A percentile compares a stretch with the other conserved stretches of the same genome.
Evolutionary conservation across 2,797 vertebrate species (phyloP).

Genomic region (Meda fulgida): DNA sequence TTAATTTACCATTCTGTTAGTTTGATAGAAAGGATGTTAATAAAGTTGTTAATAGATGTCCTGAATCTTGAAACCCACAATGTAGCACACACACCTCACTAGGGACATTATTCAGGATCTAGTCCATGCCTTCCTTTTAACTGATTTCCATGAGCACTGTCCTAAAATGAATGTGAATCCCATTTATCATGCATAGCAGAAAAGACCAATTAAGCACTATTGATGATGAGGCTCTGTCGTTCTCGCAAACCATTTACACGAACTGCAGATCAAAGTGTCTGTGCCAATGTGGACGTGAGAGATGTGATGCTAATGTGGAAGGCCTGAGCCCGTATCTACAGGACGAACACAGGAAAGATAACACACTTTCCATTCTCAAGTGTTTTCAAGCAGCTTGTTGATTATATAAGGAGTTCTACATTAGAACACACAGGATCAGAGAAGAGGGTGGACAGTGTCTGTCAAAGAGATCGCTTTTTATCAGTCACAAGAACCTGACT

Average conservation of each 20-base stretch:
- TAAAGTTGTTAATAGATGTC: not conserved
- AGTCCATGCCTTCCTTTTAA: slow-evolving; percentile 1
- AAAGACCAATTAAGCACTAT: slow-evolving; percentile 49
- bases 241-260: slow-evolving; percentile 49
- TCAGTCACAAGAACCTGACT: not conserved
- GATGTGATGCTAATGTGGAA: slow-evolving; percentile 51
- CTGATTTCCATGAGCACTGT: slow-evolving; percentile 23
- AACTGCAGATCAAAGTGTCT: slow-evolving; percentile 63
- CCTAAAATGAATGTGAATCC: slow-evolving; percentile 37
- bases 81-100: not conserved
- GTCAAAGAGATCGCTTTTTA: slow-evolving; percentile 40
- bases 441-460: slow-evolving; percentile 40
- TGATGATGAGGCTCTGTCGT: slow-evolving; percentile 32
- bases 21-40: not conserved
- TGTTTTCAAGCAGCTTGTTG: slow-evolving; percentile 64
- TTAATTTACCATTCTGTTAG: too few relatives aligned
- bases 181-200: slow-evolving; percentile 39
- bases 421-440: slow-evolving; percentile 44
- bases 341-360: slow-evolving; percentile 52
- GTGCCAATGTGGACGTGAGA: slow-evolving; percentile 37
- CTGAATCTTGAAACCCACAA: slow-evolving; percentile 4
- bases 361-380: slow-evolving; percentile 63
- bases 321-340: slow-evolving; percentile 17
- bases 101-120: slow-evolving; percentile 10
- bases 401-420: slow-evolving; percentile 59